phyloP scores from a whole-genome alignment of 30 jellyfish, hydroid and myxozoan genomes.

The Nemopilema nomurai region DNA sequence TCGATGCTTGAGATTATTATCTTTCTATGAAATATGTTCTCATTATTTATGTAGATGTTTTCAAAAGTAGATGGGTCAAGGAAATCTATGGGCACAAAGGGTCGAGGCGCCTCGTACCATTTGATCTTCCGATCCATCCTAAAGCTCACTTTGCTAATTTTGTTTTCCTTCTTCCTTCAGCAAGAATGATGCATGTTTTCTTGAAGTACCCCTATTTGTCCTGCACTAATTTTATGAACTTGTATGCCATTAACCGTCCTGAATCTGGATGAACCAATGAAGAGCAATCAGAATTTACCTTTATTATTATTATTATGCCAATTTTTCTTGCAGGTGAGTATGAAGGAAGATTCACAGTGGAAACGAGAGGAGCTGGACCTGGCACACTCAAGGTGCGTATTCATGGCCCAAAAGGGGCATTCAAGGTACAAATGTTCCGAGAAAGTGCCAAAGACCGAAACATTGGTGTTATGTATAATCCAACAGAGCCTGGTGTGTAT shows the following conservation, averaged over 20 bases:
- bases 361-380: conserved; percentile 98
- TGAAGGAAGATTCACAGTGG: conserved; percentile 82
- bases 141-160: too few species aligned
- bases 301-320: background rate
- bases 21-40: too few species aligned
- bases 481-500: conserved; percentile 89
- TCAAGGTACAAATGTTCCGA: conserved; percentile 92
- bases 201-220: too few species aligned
- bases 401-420: conserved; percentile 99
- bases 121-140: too few species aligned
- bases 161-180: too few species aligned
- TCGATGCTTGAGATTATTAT: too few species aligned
- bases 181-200: too few species aligned
- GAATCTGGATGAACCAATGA: background rate
- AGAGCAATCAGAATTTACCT: background rate
- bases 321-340: conserved; percentile 55
- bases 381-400: conserved; percentile 95
- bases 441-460: conserved; percentile 74
- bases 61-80: too few species aligned
- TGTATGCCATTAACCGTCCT: background rate
- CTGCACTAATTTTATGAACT: too few species aligned
- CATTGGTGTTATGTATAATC: conserved; percentile 88
- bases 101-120: too few species aligned
- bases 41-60: too few species aligned
- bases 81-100: too few species aligned